Base-by-base conservation (phyloP, 2,888 invertebrate species). In the Erynnis tages region DNA sequence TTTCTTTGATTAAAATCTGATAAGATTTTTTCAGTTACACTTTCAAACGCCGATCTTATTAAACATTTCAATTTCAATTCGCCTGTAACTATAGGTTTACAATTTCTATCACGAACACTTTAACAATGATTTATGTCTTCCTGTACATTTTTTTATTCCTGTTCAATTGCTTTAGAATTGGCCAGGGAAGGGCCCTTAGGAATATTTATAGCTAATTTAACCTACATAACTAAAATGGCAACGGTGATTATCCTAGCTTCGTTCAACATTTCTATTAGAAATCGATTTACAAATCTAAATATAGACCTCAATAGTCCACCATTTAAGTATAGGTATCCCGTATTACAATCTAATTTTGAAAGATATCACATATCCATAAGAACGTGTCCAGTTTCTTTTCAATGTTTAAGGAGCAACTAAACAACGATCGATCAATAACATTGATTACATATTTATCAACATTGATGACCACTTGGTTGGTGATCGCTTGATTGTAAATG, bases 201-300 rank as follows among this genome's bases (percentile, higher is more conserved):
- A 34, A 52, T 44, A 44, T 30, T 35, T 56, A 59, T 55, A 46
- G 56, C 57, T 60, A 53, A 58, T 57, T 61, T 73, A 73, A 67
- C 64, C 66, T 79, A 76, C 72, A 71, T 69, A 64, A 63, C 71
- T 71, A 71, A 77, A 76, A 83, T 82, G 83, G 83, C 82, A 82
- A 79, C 74, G 57, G 55, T 63, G 57, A 68, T 67, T 67, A 67
- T 66, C 66, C 66, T 66, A 62, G 58, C 61, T 67, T 56, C 54
- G 59, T 65, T 25, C 65, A 66, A 67, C 63, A 61, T 58, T 65
- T 65, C 59, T 50, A 65, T 65, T 67, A 65, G 62, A 69, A 68
- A 67, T 57, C 65, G 44, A 64, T 60, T 58, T 56, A 50, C 35
- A 3, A 30, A 55, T 38, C 54, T 43, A 49, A 56, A 54, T 56